Percentiles rank a stretch among this genome's conserved stretches.
These are phyloP conservation scores for Scalopus aquaticus DNA, from an alignment of 2,113 vertebrate genomes.

Conservation along the genomic window DNA sequence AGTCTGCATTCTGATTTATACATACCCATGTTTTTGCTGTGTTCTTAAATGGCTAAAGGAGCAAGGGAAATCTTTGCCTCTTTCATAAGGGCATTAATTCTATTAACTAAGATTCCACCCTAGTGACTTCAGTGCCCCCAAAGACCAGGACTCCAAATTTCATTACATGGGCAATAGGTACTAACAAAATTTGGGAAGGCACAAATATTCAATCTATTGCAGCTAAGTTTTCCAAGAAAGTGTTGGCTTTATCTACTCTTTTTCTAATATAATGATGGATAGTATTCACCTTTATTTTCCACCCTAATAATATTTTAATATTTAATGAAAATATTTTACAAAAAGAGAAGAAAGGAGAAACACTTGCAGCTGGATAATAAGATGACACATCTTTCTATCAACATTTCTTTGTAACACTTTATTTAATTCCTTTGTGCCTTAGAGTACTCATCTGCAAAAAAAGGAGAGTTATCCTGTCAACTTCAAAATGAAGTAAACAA, in stretches of 20 bases:
- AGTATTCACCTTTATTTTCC: background rate
- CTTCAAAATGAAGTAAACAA: background rate
- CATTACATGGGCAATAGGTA: background rate
- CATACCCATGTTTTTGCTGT: background rate
- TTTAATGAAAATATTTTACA: background rate
- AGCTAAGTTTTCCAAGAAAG: background rate
- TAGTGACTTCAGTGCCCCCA: background rate
- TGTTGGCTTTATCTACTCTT: background rate
- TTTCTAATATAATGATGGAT: background rate
- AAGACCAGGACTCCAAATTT: background rate
- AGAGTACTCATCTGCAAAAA: background rate
- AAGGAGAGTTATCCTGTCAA: background rate
- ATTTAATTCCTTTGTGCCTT: background rate
- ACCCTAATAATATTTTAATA: background rate
- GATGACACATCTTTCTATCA: background rate
- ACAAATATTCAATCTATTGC: background rate
- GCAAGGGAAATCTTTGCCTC: background rate
- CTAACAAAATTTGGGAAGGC: background rate
- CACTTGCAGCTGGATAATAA: background rate
- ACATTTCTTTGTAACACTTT: background rate
- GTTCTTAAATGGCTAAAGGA: background rate
- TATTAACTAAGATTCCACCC: background rate
- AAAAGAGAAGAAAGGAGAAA: background rate
- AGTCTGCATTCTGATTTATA: background rate
- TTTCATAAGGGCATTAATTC: background rate